These are phyloP conservation scores for Pyxicephalus adspersus DNA, from an alignment of 2,113 vertebrate species.

Conservation along the genomic window DNA sequence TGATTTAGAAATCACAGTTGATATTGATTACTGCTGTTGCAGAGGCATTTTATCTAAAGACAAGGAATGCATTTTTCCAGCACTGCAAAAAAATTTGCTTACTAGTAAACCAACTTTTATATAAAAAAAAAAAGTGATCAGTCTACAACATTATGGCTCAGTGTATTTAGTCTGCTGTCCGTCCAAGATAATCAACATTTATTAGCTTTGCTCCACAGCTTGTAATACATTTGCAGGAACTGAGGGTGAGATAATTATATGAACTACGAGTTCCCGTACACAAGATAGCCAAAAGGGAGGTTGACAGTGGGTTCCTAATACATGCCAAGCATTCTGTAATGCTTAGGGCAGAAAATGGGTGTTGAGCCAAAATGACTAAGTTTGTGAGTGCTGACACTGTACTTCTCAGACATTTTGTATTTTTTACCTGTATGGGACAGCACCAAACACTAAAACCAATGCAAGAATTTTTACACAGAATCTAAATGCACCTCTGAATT, in stretches of 20 bases:
- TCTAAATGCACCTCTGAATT: background rate
- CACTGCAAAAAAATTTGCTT: background rate
- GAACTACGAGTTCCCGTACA: no score
- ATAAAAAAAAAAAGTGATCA: background rate
- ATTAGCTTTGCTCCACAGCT: background rate
- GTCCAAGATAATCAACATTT: slow-evolving; percentile 2
- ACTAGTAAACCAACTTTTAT: background rate
- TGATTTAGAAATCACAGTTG: background rate
- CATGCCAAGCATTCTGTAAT: no score
- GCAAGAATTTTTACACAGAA: background rate
- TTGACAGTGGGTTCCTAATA: no score
- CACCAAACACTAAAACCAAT: background rate
- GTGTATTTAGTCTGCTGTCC: slow-evolving; percentile 1
- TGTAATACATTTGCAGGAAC: background rate
- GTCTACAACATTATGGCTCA: background rate
- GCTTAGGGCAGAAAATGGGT: no score
- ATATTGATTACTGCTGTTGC: background rate
- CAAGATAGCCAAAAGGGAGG: no score
- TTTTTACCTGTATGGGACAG: no score
- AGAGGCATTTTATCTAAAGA: background rate
- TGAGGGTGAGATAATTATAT: no score
- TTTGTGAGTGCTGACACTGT: no score
- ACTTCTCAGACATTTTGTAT: no score
- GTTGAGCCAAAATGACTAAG: no score
- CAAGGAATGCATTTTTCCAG: background rate